Conservation (phyloP, 2,113 vertebrate species). For the Anoplopoma fimbria region DNA sequence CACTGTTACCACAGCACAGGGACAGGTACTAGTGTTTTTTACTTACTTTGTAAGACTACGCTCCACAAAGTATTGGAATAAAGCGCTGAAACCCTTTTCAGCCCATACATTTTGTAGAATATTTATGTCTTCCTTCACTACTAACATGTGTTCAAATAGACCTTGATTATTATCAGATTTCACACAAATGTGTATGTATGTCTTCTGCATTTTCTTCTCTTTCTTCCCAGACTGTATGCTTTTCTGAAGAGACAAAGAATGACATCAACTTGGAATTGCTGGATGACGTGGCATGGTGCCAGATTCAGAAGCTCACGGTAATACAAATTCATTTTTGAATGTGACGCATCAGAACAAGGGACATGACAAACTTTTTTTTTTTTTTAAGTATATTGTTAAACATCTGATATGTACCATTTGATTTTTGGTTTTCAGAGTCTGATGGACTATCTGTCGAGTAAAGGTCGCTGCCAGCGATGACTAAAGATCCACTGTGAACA, state of each 20-base stretch:
- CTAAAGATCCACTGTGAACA: background rate
- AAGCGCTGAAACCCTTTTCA: background rate
- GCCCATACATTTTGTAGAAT: no score
- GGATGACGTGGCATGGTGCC: constrained; percentile 71
- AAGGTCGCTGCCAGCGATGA: constrained; percentile 47
- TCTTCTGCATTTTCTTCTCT: background rate
- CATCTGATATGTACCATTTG: background rate
- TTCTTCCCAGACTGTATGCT: constrained; percentile 49
- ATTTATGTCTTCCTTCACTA: background rate
- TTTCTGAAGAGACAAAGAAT: constrained; percentile 75
- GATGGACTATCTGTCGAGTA: constrained; percentile 61
- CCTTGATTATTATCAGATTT: background rate
- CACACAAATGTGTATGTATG: background rate
- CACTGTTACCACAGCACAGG: constrained; percentile 70
- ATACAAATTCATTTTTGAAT: background rate
- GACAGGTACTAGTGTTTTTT: constrained; percentile 50
- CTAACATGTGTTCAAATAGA: background rate
- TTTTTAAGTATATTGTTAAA: background rate
- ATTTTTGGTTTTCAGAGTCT: constrained; percentile 58
- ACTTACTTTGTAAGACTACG: background rate
- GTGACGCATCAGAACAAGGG: background rate
- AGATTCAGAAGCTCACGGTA: constrained; percentile 72
- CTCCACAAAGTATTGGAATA: background rate
- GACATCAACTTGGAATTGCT: constrained; percentile 68
- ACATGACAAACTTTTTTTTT: background rate